Percentiles rank a stretch among this genome's conserved stretches.
phyloP scores from a whole-genome alignment of 2,888 invertebrate genomes.

The Boloria euphrosyne region DNA sequence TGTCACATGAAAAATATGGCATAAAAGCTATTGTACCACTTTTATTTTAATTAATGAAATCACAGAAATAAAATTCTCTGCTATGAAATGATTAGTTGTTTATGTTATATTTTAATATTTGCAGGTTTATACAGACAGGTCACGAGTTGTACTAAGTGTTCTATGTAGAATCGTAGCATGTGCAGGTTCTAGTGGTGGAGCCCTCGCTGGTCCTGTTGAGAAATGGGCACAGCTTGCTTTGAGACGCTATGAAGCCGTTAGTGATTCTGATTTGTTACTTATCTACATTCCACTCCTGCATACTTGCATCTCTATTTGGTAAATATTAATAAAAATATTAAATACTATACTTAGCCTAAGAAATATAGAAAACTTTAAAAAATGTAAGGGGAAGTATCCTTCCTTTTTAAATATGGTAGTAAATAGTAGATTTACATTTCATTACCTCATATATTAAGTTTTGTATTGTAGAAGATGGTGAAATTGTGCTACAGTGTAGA shows the following conservation, averaged over 20 bases:
- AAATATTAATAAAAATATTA: slow-evolving; percentile 40
- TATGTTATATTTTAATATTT: slow-evolving; percentile 36
- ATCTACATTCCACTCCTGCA: slow-evolving; percentile 87
- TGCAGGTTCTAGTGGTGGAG: slow-evolving; percentile 71
- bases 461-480: too few relatives aligned
- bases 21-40: too few relatives aligned
- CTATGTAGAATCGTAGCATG: slow-evolving; percentile 87
- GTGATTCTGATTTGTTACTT: slow-evolving; percentile 86
- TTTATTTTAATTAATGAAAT: too few relatives aligned
- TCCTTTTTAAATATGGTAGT: too few relatives aligned
- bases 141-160: slow-evolving; percentile 84
- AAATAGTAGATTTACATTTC: too few relatives aligned
- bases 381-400: too few relatives aligned
- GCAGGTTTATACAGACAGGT: slow-evolving; percentile 85
- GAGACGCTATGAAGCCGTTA: slow-evolving; percentile 87
- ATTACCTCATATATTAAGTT: too few relatives aligned
- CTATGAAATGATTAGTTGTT: neutral
- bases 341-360: too few relatives aligned
- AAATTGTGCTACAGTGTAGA: too few relatives aligned
- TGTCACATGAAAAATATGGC: too few relatives aligned
- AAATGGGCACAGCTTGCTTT: slow-evolving; percentile 87
- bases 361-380: too few relatives aligned
- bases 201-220: slow-evolving; percentile 83
- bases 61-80: neutral
- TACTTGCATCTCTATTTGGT: slow-evolving; percentile 86